These are phyloP conservation scores for Therioaphis trifolii DNA, from an alignment of 2,888 invertebrate genomes.

Conservation along the genomic window DNA sequence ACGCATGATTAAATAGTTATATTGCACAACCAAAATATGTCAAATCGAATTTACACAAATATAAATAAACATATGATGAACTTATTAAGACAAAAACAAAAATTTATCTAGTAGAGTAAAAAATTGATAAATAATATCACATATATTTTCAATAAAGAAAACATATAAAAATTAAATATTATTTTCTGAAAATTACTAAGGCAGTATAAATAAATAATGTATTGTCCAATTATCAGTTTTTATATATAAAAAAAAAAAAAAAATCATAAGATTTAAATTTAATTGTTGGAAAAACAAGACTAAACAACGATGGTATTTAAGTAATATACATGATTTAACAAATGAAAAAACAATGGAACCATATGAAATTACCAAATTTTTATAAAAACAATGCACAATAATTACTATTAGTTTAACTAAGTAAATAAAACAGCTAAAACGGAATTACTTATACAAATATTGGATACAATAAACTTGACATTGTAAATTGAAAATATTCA, in stretches of 20 bases:
- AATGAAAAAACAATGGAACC: constrained; percentile 8
- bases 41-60: neutral
- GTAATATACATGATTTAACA: constrained; percentile 16
- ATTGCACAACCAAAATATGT: constrained; percentile 39
- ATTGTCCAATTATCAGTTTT: constrained; percentile 20
- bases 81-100: neutral
- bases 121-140: constrained; percentile 40
- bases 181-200: neutral
- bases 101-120: neutral
- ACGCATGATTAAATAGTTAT: neutral
- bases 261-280: neutral
- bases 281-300: constrained; percentile 3
- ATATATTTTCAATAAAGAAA: neutral
- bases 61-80: neutral
- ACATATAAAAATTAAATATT: no score
- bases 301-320: neutral
- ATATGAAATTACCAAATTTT: neutral
- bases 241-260: neutral
- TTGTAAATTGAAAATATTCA: constrained; percentile 3
- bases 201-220: constrained; percentile 21
- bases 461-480: neutral
- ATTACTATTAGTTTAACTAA: constrained; percentile 6
- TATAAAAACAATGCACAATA: constrained; percentile 10
- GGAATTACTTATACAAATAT: neutral
- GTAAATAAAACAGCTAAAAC: neutral